Conservation (phyloP, 2,113 vertebrate species). For the Nicator chloris region DNA sequence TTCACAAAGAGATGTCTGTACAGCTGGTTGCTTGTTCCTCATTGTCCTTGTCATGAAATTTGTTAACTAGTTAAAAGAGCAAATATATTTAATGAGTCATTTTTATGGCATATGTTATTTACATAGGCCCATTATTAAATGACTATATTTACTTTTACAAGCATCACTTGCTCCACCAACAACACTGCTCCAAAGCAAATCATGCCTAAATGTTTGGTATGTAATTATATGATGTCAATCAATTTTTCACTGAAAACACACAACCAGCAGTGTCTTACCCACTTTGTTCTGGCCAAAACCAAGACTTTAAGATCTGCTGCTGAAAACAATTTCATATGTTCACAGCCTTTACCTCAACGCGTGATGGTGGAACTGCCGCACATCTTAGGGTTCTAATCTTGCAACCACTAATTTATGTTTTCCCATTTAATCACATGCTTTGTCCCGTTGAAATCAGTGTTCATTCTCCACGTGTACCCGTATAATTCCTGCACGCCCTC, state of each 20-base stretch:
- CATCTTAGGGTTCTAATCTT: neutral
- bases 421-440: neutral
- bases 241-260: neutral
- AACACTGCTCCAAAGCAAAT: neutral
- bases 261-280: neutral
- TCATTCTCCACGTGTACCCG: accelerated
- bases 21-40: neutral
- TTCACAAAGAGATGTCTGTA: neutral
- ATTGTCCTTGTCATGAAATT: neutral
- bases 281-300: neutral
- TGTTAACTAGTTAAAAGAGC: neutral
- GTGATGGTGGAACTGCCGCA: neutral
- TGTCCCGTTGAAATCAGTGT: accelerated
- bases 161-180: neutral
- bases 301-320: too few relatives aligned
- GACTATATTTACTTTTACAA: neutral
- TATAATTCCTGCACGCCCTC: accelerated
- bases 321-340: accelerated
- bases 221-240: neutral
- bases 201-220: neutral
- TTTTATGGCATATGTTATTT: neutral
- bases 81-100: neutral
- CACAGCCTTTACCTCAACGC: accelerated
- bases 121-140: neutral
- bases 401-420: accelerated